Conservation (phyloP, 2,888 invertebrate genomes). For the Nomada goodeniana region DNA sequence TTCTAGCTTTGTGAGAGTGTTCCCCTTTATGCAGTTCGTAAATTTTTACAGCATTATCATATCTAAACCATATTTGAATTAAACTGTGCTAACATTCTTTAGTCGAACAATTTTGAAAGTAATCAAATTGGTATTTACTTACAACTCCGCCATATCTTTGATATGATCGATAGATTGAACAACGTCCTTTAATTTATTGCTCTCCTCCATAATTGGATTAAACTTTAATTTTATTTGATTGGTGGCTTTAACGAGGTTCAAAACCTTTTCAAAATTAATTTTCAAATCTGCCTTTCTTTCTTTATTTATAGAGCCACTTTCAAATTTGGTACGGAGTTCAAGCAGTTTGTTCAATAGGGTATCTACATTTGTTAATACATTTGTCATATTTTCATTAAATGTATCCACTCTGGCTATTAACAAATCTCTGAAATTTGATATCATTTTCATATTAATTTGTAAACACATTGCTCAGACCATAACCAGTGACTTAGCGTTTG, state of each 20-base stretch:
- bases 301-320: not conserved
- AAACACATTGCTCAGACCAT: not conserved
- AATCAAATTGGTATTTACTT: slow-evolving; percentile 53
- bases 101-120: slow-evolving; percentile 9
- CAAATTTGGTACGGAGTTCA: slow-evolving; percentile 4
- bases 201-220: slow-evolving; percentile 46
- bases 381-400: slow-evolving; percentile 59
- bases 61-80: slow-evolving; percentile 65
- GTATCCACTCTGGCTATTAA: slow-evolving; percentile 57
- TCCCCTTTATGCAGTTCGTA: slow-evolving; percentile 84
- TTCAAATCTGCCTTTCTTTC: slow-evolving; percentile 35
- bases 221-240: slow-evolving; percentile 82
- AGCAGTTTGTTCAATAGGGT: slow-evolving; percentile 51
- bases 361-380: slow-evolving; percentile 48
- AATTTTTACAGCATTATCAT: slow-evolving; percentile 84
- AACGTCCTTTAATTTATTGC: slow-evolving; percentile 55
- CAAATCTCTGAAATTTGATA: slow-evolving; percentile 69
- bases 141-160: slow-evolving; percentile 63
- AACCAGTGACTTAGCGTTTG: no score
- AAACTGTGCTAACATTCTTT: not conserved
- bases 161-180: slow-evolving; percentile 54
- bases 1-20: slow-evolving; percentile 82
- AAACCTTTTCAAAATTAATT: slow-evolving; percentile 81
- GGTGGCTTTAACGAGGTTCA: slow-evolving; percentile 84
- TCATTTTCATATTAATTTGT: not conserved